Percentiles rank a stretch among this genome's conserved stretches.
Conservation (phyloP, 2,888 invertebrate species). For the Erebia aethiops region DNA sequence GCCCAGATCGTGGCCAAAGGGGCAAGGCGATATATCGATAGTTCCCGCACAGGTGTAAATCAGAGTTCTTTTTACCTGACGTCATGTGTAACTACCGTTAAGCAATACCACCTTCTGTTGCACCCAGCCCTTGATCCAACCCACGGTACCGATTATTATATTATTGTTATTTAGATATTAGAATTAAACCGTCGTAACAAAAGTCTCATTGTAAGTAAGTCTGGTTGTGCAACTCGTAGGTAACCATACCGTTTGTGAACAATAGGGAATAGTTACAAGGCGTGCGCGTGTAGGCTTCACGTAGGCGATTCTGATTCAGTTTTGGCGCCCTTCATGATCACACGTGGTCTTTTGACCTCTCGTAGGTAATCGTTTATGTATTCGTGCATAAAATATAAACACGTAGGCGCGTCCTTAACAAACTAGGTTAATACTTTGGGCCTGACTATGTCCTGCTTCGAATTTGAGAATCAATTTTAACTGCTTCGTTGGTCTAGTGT, state of each 20-base stretch:
- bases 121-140: conserved; percentile 8
- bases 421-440: too few relatives aligned
- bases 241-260: not conserved
- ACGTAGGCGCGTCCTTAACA: too few relatives aligned
- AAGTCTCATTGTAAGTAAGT: conserved; percentile 11
- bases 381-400: too few relatives aligned
- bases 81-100: too few relatives aligned
- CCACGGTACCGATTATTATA: conserved; percentile 15
- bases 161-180: conserved; percentile 19
- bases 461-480: too few relatives aligned
- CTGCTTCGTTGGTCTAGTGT: too few relatives aligned
- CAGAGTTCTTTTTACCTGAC: too few relatives aligned
- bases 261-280: conserved; percentile 12
- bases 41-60: too few relatives aligned
- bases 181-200: conserved; percentile 15
- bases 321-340: conserved; percentile 30
- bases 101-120: not conserved
- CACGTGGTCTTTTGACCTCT: not conserved
- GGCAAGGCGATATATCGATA: too few relatives aligned
- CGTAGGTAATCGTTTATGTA: too few relatives aligned
- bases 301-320: conserved; percentile 28
- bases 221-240: not conserved
- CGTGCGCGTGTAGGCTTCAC: conserved; percentile 19
- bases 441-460: too few relatives aligned
- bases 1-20: too few relatives aligned